Evolutionary conservation across 2,797 vertebrate species (phyloP).

Genomic region (Spinibarbus caldwelli): DNA sequence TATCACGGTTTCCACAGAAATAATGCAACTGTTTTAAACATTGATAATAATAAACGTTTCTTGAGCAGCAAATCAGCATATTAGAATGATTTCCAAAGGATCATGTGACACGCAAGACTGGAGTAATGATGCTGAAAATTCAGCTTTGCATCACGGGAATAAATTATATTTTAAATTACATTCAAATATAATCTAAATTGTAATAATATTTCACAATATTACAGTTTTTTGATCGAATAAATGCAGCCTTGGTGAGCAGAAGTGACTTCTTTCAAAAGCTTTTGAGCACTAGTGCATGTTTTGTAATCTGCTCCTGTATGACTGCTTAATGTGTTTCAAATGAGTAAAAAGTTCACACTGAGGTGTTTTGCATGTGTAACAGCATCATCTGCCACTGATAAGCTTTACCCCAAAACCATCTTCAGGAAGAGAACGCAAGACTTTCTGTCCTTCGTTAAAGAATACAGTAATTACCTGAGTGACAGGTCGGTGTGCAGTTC

Average conservation of each 20-base stretch:
- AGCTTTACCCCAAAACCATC: not conserved
- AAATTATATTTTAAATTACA: not conserved
- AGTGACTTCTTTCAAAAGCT: not conserved
- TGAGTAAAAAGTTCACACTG: not conserved
- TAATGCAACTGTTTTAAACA: not conserved
- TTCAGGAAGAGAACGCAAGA: not conserved
- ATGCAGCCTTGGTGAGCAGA: not conserved
- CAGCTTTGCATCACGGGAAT: not conserved
- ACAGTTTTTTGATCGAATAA: not conserved
- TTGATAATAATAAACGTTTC: not conserved
- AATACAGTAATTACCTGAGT: slow-evolving; percentile 30
- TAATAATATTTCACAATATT: not conserved
- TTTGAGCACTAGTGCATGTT: too few species aligned
- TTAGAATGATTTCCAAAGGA: not conserved
- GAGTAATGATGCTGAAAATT: not conserved
- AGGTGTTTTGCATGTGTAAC: not conserved
- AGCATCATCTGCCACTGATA: not conserved
- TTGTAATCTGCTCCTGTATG: not conserved
- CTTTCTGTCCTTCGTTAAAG: slow-evolving; percentile 17
- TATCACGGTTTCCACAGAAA: not conserved
- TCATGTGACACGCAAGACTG: not conserved
- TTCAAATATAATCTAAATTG: not conserved
- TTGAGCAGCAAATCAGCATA: not conserved
- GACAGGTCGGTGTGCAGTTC: slow-evolving; percentile 27
- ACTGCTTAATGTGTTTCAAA: not conserved